A percentile compares a stretch with the other conserved stretches of the same genome.
Evolutionary conservation across 1,140 invertebrate species (phyloP).

Genomic region (Zaprionus camerounensis): DNA sequence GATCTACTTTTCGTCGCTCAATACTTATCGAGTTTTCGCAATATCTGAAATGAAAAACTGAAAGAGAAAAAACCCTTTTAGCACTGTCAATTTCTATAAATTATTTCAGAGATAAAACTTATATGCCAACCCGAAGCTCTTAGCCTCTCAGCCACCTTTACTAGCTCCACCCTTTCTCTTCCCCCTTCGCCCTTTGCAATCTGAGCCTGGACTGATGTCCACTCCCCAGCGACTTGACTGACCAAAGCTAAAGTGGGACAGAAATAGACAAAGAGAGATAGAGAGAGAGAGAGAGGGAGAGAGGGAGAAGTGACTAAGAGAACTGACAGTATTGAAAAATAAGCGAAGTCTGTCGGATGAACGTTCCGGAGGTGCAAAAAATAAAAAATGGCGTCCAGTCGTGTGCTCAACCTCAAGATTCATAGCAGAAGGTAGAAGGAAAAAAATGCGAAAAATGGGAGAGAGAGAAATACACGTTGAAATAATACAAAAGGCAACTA

Average conservation of each 20-base stretch:
- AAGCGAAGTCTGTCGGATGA: constrained; percentile 29
- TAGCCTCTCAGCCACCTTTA: neutral
- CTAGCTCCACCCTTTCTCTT: neutral
- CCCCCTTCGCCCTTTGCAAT: constrained; percentile 43
- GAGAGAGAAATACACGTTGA: constrained; percentile 51
- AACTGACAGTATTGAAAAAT: constrained; percentile 76
- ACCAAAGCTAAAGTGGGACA: constrained; percentile 28
- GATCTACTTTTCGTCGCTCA: neutral
- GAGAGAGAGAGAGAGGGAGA: neutral
- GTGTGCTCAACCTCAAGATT: constrained; percentile 75
- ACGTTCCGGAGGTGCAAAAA: constrained; percentile 44
- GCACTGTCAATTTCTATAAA: constrained; percentile 61
- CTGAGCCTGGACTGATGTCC: constrained; percentile 45
- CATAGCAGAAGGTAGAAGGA: constrained; percentile 62
- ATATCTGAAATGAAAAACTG: constrained; percentile 28
- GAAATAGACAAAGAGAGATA: neutral
- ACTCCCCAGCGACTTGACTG: constrained; percentile 68
- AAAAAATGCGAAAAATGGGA: constrained; percentile 37
- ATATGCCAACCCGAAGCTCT: constrained; percentile 34
- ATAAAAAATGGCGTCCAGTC: constrained; percentile 74
- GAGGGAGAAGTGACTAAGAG: neutral
- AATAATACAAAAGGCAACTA: constrained; percentile 63
- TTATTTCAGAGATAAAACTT: constrained; percentile 70
- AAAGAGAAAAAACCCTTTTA: constrained; percentile 44
- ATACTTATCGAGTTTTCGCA: constrained; percentile 8